Conservation (phyloP, 2,888 invertebrate species). For the Lasioglossum villosulum region DNA sequence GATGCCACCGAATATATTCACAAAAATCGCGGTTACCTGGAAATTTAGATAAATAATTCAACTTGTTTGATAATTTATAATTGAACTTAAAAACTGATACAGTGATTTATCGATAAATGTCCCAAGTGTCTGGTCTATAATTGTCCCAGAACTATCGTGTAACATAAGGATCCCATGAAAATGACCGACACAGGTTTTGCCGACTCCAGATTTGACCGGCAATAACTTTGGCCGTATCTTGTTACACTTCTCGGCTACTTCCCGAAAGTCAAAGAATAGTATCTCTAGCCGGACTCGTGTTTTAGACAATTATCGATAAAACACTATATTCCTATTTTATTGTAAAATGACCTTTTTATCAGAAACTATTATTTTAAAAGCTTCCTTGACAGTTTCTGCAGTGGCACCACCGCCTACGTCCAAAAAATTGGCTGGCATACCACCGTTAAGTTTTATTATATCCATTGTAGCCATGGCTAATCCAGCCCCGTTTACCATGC, state of each 20-base stretch:
- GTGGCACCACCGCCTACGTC: constrained; percentile 88
- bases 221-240: too few species aligned
- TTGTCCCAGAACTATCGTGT: too few species aligned
- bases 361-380: constrained; percentile 87
- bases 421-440: constrained; percentile 87
- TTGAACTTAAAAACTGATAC: neutral
- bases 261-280: too few species aligned
- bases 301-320: too few species aligned
- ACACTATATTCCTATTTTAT: neutral
- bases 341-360: constrained; percentile 84
- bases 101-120: too few species aligned
- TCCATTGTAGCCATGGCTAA: constrained; percentile 89
- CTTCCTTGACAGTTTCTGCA: constrained; percentile 85
- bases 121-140: too few species aligned
- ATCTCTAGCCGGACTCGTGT: too few species aligned
- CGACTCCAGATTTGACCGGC: too few species aligned
- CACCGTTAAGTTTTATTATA: constrained; percentile 87
- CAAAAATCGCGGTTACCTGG: constrained; percentile 87
- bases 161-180: too few species aligned
- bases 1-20: constrained; percentile 88
- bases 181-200: too few species aligned
- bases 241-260: too few species aligned
- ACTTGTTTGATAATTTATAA: neutral
- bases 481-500: constrained; percentile 88
- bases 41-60: constrained; percentile 25